phyloP scores from a whole-genome alignment of 2,797 vertebrate species.

The Delichon dasypus region DNA sequence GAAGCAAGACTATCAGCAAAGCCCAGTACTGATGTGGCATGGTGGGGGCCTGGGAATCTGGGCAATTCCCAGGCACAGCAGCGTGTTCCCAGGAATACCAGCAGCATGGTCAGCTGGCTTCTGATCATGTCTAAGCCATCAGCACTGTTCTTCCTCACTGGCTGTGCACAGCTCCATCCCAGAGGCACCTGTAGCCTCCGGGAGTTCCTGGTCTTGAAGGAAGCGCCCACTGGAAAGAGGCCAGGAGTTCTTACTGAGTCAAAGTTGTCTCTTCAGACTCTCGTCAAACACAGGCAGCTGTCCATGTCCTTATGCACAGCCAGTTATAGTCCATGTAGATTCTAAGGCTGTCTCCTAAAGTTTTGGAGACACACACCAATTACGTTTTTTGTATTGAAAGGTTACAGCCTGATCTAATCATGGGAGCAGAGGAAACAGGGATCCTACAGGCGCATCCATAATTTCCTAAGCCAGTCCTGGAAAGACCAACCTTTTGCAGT shows the following conservation, averaged over 20 bases:
- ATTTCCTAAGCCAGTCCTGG: not conserved
- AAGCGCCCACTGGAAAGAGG: not conserved
- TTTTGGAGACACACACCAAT: not conserved
- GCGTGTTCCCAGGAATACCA: not conserved
- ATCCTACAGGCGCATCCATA: not conserved
- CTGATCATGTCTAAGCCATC: not conserved
- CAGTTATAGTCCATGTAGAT: not conserved
- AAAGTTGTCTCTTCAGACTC: not conserved
- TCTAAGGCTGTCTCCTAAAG: not conserved
- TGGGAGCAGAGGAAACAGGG: not conserved
- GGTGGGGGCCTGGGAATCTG: too few species aligned
- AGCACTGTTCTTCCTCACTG: not conserved
- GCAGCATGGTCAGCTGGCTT: not conserved
- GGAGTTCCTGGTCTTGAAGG: not conserved
- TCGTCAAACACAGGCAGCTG: not conserved
- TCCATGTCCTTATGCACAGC: not conserved
- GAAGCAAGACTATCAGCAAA: not conserved
- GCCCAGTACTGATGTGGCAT: not conserved
- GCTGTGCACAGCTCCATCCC: not conserved
- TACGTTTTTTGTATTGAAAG: not conserved
- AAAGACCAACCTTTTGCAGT: not conserved
- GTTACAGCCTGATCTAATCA: not conserved
- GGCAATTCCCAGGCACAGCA: not conserved
- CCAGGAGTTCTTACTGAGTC: not conserved
- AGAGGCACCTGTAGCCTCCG: not conserved